phyloP scores from a whole-genome alignment of 2,113 vertebrate species.

The Triplophysa dalaica region DNA sequence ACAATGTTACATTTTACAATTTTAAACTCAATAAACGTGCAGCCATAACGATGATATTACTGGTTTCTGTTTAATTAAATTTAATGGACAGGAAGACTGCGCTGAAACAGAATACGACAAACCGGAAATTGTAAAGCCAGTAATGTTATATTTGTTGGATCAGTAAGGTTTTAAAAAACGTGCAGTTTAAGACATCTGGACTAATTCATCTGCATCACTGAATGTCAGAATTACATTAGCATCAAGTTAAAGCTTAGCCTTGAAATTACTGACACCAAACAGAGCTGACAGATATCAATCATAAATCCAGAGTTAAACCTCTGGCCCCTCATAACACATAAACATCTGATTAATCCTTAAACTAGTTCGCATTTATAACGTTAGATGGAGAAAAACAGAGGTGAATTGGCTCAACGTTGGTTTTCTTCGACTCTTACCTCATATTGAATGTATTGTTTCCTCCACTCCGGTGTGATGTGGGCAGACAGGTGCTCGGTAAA shows the following conservation, averaged over 20 bases:
- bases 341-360: not conserved
- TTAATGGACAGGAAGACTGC: not conserved
- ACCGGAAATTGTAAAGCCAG: not conserved
- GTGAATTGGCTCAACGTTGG: constrained; percentile 21
- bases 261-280: not conserved
- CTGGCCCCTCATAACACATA: not conserved
- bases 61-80: not conserved
- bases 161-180: not conserved
- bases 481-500: constrained; percentile 98
- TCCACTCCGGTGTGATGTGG: constrained; percentile 98
- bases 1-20: not conserved
- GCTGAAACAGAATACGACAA: not conserved
- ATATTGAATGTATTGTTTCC: constrained; percentile 98
- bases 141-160: not conserved
- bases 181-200: not conserved
- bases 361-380: not conserved
- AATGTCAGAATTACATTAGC: not conserved
- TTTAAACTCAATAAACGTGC: not conserved
- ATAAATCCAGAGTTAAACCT: not conserved
- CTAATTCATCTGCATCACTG: constrained; percentile 3
- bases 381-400: not conserved
- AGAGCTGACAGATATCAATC: not conserved
- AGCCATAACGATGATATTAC: not conserved
- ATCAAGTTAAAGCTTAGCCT: constrained; percentile 11
- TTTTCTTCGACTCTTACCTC: constrained; percentile 77